phyloP scores from a whole-genome alignment of 2,888 invertebrate genomes.

The Rhabditoides inermis region DNA sequence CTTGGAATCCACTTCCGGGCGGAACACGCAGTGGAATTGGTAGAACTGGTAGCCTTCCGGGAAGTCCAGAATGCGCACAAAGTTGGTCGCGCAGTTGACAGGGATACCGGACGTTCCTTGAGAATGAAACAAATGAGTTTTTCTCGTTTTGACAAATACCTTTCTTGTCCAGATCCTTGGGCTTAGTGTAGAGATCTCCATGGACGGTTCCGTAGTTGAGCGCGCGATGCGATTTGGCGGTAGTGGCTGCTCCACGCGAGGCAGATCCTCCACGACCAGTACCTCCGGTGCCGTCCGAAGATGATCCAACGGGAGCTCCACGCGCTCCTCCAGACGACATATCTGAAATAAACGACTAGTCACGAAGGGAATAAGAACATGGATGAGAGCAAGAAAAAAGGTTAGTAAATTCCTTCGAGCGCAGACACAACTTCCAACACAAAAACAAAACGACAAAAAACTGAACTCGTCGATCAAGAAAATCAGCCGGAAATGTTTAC shows the following conservation, averaged over 20 bases:
- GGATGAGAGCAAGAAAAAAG: too few species aligned
- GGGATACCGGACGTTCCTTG: constrained; percentile 15
- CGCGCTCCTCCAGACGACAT: too few species aligned
- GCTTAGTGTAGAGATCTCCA: constrained; percentile 25
- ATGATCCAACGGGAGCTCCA: too few species aligned
- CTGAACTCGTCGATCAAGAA: too few species aligned
- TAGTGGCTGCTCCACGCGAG: constrained; percentile 1
- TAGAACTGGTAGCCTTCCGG: constrained; percentile 16
- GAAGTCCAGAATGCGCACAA: constrained; percentile 19
- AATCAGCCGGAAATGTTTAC: too few species aligned
- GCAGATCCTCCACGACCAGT: neutral
- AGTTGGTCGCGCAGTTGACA: constrained; percentile 18
- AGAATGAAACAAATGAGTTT: too few species aligned
- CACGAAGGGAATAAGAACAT: too few species aligned
- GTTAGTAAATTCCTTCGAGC: too few species aligned
- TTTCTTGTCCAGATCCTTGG: constrained; percentile 13
- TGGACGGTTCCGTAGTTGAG: constrained; percentile 17
- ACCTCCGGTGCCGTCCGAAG: neutral
- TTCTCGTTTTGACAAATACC: too few species aligned
- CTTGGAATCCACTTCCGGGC: constrained; percentile 30
- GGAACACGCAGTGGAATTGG: constrained; percentile 28
- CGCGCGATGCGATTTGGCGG: constrained; percentile 9
- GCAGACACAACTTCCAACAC: too few species aligned
- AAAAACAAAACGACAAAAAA: too few species aligned
- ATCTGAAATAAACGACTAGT: too few species aligned